phyloP scores from a whole-genome alignment of 2,888 invertebrate genomes.

The Drosophila planitibia region DNA sequence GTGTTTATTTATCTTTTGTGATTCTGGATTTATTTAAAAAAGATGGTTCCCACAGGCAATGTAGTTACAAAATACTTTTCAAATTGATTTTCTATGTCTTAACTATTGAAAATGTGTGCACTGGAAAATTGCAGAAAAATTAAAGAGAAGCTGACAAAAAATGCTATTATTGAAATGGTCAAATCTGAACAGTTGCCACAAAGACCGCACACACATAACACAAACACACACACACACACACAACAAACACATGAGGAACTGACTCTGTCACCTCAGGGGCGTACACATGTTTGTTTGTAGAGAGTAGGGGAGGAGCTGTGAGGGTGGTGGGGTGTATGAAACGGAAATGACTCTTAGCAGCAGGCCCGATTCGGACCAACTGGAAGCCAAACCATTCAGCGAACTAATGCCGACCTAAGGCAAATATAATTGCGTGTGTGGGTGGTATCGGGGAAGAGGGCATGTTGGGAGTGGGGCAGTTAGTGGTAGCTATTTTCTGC shows the following conservation, averaged over 20 bases:
- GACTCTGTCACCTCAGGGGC: slow-evolving; percentile 55
- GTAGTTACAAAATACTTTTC: not conserved
- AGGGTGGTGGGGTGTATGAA: slow-evolving; percentile 34
- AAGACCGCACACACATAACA: slow-evolving; percentile 55
- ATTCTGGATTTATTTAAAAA: not conserved
- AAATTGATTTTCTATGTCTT: not conserved
- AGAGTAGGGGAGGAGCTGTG: not conserved
- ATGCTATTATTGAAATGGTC: slow-evolving; percentile 10
- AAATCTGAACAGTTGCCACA: slow-evolving; percentile 68
- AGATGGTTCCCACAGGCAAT: not conserved
- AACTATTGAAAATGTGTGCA: not conserved
- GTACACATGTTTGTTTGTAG: slow-evolving; percentile 10
- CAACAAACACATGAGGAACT: slow-evolving; percentile 66
- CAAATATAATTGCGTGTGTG: slow-evolving; percentile 76
- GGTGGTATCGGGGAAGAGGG: not conserved
- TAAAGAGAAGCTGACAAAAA: not conserved
- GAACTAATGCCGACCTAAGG: slow-evolving; percentile 81
- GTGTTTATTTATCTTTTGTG: not conserved
- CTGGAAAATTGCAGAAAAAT: not conserved
- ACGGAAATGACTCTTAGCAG: slow-evolving; percentile 77
- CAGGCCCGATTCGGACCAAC: slow-evolving; percentile 47
- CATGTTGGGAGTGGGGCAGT: not conserved
- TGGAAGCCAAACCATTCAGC: slow-evolving; percentile 65
- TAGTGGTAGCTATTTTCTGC: slow-evolving; percentile 44
- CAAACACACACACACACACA: slow-evolving; percentile 49